A percentile compares a stretch with the other conserved stretches of the same genome.
phyloP scores from a whole-genome alignment of 2,888 invertebrate genomes.

The Chironomus riparius region DNA sequence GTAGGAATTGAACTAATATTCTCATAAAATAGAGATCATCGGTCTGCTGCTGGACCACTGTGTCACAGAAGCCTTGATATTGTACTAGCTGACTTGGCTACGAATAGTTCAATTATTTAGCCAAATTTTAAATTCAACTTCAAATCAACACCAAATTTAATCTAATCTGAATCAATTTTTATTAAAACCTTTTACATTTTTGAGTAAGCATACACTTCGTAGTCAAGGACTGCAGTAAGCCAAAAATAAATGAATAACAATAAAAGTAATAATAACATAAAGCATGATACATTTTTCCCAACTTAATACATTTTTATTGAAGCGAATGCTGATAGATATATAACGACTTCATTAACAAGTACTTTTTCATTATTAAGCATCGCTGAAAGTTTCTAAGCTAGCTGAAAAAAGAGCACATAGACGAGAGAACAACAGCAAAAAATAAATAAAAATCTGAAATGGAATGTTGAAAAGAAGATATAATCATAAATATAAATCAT shows the following conservation, averaged over 20 bases:
- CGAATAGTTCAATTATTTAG: no score
- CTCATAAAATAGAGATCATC: no score
- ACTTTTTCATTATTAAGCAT: background rate
- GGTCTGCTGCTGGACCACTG: no score
- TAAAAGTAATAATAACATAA: background rate
- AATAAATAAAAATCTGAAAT: background rate
- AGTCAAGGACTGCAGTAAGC: background rate
- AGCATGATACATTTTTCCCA: background rate
- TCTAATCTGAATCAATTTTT: no score
- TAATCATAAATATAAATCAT: conserved; percentile 26
- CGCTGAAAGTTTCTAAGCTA: background rate
- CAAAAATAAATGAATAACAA: background rate
- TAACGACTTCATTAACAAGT: conserved; percentile 21
- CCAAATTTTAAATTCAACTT: no score
- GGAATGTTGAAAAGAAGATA: background rate
- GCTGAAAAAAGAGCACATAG: background rate
- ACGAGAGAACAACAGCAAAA: background rate
- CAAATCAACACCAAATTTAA: no score
- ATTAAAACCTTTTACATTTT: no score
- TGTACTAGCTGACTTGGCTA: no score
- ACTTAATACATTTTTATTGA: background rate
- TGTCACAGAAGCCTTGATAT: no score
- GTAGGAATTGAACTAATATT: no score
- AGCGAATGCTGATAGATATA: background rate
- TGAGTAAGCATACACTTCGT: no score